Evolutionary conservation across 2,113 vertebrate species (phyloP).

Genomic region (Pseudorectes ferrugineus): DNA sequence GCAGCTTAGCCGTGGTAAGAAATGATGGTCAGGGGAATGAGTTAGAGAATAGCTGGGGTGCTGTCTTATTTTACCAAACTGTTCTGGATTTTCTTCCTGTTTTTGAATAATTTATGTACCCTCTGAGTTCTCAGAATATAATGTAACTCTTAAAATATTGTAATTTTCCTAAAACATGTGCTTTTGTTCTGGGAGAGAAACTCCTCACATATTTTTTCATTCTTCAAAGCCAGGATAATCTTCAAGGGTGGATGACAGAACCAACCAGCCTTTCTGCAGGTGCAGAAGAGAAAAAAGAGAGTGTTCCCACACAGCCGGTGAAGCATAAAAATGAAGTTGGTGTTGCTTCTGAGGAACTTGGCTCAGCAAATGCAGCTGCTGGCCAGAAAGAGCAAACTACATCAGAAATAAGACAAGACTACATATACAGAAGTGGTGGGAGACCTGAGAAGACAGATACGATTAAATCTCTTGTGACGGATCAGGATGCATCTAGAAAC

Average conservation of each 20-base stretch:
- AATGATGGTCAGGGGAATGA: background rate
- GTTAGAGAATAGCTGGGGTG: background rate
- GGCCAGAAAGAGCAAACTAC: background rate
- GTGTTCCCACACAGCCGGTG: background rate
- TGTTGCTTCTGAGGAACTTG: background rate
- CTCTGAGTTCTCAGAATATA: background rate
- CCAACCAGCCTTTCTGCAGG: background rate
- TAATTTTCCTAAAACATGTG: background rate
- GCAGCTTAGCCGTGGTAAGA: background rate
- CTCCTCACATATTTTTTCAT: background rate
- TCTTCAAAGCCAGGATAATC: conserved; percentile 53
- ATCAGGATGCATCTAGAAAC: background rate
- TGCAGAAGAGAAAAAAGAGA: background rate
- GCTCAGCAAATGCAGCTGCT: background rate
- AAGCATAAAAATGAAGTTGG: background rate
- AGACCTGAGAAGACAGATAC: background rate
- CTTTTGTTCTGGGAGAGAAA: background rate
- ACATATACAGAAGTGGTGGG: background rate
- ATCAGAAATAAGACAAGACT: background rate
- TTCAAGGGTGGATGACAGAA: background rate
- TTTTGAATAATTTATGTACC: background rate
- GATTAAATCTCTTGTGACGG: background rate
- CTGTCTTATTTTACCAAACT: background rate
- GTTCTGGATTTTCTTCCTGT: background rate
- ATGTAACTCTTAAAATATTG: fast-evolving